Conservation (phyloP, 2,888 invertebrate genomes). For the Frankliniella intonsa region DNA sequence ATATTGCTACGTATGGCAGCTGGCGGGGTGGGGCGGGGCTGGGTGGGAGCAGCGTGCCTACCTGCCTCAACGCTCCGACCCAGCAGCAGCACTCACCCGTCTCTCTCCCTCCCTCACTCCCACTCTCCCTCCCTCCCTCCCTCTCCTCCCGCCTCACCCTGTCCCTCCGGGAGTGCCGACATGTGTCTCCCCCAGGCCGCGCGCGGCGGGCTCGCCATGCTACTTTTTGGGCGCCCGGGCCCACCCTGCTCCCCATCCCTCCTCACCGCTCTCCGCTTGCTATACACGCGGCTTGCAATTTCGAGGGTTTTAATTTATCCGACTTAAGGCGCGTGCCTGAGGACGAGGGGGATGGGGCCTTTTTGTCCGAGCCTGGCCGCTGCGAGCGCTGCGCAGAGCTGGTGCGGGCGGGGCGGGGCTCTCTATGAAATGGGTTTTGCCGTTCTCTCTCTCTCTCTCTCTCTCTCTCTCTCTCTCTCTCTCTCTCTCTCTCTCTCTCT, state of each 20-base stretch:
- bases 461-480: no score
- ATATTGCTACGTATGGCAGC: no score
- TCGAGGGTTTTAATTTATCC: not conserved
- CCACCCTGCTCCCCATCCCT: not conserved
- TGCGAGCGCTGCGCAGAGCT: not conserved
- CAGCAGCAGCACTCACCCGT: no score
- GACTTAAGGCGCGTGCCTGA: not conserved
- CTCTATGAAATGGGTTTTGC: not conserved
- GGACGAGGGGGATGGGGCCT: no score
- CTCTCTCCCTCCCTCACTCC: no score
- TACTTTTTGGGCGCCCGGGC: not conserved
- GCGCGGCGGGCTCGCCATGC: not conserved
- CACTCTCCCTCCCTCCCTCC: no score
- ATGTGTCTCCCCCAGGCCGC: no score
- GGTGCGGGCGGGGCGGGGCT: not conserved
- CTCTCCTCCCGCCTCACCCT: no score
- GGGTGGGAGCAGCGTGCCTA: not conserved
- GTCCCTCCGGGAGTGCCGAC: no score
- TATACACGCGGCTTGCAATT: not conserved
- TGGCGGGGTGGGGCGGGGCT: not conserved
- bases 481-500: no score
- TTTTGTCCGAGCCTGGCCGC: not conserved
- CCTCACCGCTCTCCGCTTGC: not conserved
- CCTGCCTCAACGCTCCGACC: no score
- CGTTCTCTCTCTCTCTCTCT: not conserved